These are phyloP conservation scores for Allolobophora icterica DNA, from an alignment of 2,888 invertebrate genomes.

Conservation along the genomic window DNA sequence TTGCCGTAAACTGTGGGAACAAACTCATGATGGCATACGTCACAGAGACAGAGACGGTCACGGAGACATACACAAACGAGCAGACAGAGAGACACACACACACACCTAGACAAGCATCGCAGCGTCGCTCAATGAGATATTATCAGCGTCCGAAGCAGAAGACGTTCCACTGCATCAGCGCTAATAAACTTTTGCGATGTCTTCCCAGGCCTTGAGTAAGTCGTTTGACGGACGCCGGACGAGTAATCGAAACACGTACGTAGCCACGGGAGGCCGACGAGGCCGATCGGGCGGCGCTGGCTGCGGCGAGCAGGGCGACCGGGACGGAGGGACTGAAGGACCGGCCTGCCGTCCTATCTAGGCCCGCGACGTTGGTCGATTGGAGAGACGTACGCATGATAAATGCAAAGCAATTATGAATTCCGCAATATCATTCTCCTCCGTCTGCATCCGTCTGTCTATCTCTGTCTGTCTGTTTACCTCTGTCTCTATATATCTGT, in stretches of 20 bases:
- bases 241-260: background rate
- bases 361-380: background rate
- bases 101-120: background rate
- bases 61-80: background rate
- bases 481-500: too few relatives aligned
- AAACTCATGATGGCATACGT: background rate
- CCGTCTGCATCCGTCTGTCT: background rate
- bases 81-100: background rate
- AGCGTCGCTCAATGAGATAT: background rate
- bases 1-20: too few relatives aligned
- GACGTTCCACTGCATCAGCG: background rate
- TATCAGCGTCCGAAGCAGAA: background rate
- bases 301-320: background rate
- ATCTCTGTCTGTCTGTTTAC: background rate
- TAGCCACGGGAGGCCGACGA: background rate
- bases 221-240: background rate
- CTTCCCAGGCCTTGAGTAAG: background rate
- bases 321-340: background rate
- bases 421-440: background rate
- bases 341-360: background rate
- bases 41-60: background rate
- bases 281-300: background rate
- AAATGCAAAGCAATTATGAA: constrained; percentile 11
- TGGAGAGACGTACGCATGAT: too few relatives aligned
- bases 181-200: constrained; percentile 8